These are phyloP conservation scores for Bufo bufo DNA, from an alignment of 2,113 vertebrate species.

Conservation along the genomic window DNA sequence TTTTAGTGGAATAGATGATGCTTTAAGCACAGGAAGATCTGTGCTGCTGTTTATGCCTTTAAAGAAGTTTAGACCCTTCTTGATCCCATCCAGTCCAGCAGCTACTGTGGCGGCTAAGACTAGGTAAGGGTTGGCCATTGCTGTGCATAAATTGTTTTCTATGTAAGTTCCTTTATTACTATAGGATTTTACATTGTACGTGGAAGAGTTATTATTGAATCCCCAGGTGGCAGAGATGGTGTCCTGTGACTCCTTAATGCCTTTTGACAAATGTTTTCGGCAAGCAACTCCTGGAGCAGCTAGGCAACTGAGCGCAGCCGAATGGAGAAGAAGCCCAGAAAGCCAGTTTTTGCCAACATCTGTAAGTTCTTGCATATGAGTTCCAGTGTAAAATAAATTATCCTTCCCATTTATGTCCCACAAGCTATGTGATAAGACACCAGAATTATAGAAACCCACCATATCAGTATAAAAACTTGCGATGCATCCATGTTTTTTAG, in stretches of 20 bases:
- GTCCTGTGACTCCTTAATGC: constrained; percentile 78
- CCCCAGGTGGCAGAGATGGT: constrained; percentile 80
- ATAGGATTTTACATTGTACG: constrained; percentile 87
- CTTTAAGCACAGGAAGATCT: constrained; percentile 64
- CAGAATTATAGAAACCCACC: constrained; percentile 82
- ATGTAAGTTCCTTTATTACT: constrained; percentile 80
- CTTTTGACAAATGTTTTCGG: constrained; percentile 78
- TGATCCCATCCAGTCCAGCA: constrained; percentile 88
- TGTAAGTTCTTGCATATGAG: constrained; percentile 71
- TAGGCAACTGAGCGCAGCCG: constrained; percentile 88
- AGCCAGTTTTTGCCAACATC: constrained; percentile 85
- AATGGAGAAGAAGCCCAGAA: constrained; percentile 84
- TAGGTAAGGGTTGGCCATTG: constrained; percentile 89
- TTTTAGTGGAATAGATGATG: constrained; percentile 79
- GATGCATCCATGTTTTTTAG: constrained; percentile 86
- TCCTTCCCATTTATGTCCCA: constrained; percentile 81
- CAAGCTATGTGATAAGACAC: constrained; percentile 85
- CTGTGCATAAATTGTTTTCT: constrained; percentile 89
- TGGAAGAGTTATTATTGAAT: constrained; percentile 86
- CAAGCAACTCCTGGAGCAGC: constrained; percentile 85
- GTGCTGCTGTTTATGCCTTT: constrained; percentile 65
- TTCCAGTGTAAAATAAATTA: constrained; percentile 78
- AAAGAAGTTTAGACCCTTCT: constrained; percentile 69
- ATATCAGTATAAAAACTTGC: constrained; percentile 88
- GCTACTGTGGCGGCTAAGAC: constrained; percentile 88